Evolutionary conservation across 2,113 vertebrate genomes (phyloP), one percentile per base, ranked within the genome.

Genomic region (Heterochromis multidens): DNA sequence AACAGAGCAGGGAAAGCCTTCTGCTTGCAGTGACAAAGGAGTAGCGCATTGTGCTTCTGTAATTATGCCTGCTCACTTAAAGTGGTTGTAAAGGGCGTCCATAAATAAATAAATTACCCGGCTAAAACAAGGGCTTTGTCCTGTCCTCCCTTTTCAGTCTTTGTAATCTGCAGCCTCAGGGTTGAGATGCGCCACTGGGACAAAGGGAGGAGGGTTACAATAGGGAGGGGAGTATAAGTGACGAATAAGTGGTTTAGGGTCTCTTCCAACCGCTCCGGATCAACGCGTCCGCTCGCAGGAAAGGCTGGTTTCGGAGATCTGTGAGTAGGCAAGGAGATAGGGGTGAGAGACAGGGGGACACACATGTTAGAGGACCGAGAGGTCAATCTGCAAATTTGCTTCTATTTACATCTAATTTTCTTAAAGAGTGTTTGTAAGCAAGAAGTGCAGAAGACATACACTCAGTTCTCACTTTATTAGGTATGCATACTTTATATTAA

Each of bases 301-400:
- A 97, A 88, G 97, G 97, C 96, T 97, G 96, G 93, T 77, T 93
- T 91, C 96, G 95, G 89, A 98, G 97, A 96, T 97, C 97, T 98
- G 96, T 92, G 92, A 94, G 91, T 90, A 90, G 89, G 93, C 81
- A 89, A 37, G 91, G 91, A 93, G 84, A 95, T 78, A 91, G 92
- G 90, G 82, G 89, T 88, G 82, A 93, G 90, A 92, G 80, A 92
- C 76, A 67, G 72, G 80, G 85, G 74, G 76, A 86, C 92, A 93
- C 89, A 89, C 81, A 88, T 74, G 94, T 95, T 95, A 95, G 90
- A 90, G 58, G 89, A 93, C 57, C 49, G 76, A 90, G 76, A 89
- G 52, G 79, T 88, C 82, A 85, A 88, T 77, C 52, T 49, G 33
- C 6, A 80, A 74, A 77, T n/a, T 8, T 37, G 6, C 11, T 74